Conservation (phyloP, 2,113 vertebrate genomes). For the Epinephelus moara region DNA sequence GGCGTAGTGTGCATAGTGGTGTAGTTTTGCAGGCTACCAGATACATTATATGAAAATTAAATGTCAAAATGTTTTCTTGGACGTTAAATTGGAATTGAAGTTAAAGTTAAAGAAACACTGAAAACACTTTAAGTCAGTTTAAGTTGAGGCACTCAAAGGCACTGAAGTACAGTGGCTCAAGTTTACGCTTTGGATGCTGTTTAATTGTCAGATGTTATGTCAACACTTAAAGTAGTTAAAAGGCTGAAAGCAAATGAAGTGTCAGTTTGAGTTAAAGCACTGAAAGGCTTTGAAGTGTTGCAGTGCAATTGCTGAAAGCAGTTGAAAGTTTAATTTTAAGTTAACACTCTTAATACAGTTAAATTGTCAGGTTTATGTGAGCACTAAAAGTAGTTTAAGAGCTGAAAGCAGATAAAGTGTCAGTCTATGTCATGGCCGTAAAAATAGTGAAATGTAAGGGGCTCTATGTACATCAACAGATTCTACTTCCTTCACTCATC, state of each 20-base stretch:
- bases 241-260: neutral
- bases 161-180: neutral
- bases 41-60: neutral
- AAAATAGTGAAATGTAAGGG: slow-evolving; percentile 9
- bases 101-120: too few species aligned
- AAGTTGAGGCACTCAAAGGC: neutral
- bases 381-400: neutral
- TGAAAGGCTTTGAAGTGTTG: neutral
- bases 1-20: too few species aligned
- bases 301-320: neutral
- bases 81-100: neutral
- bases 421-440: neutral
- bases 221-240: neutral
- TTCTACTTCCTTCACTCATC: slow-evolving; percentile 32
- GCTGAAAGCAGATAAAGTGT: slow-evolving; percentile 7
- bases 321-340: neutral
- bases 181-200: neutral
- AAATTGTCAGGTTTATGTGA: slow-evolving; percentile 13
- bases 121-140: neutral
- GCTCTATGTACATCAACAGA: neutral
- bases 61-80: neutral
- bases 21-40: too few species aligned
- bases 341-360: neutral
- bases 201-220: too few species aligned
- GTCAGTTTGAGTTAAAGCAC: slow-evolving; percentile 6